phyloP scores from a whole-genome alignment of 2,888 invertebrate species.

The Acanthosepion esculentum region DNA sequence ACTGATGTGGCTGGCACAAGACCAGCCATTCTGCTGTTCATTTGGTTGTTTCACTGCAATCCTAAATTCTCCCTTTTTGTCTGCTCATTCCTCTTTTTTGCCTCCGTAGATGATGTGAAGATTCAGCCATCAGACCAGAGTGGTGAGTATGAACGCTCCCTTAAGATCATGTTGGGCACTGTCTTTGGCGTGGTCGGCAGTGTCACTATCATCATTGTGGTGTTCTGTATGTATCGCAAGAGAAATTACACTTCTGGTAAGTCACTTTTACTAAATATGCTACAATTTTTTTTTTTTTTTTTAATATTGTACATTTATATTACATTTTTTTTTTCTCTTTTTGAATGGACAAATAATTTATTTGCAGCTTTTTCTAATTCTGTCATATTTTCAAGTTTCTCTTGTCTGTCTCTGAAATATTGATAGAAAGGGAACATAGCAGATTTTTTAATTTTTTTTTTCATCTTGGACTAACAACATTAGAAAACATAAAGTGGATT shows the following conservation, averaged over 20 bases:
- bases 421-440: no score
- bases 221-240: slow-evolving; percentile 60
- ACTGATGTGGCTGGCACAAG: no score
- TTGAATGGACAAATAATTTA: no score
- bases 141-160: slow-evolving; percentile 65
- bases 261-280: neutral
- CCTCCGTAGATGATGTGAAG: slow-evolving; percentile 53
- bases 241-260: slow-evolving; percentile 46
- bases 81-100: neutral
- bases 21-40: neutral
- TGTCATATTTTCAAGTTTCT: no score
- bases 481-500: no score
- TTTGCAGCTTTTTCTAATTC: no score
- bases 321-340: no score
- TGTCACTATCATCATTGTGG: slow-evolving; percentile 62
- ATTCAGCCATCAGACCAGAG: slow-evolving; percentile 58
- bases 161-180: slow-evolving; percentile 67
- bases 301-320: no score
- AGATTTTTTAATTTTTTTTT: no score
- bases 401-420: no score
- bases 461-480: no score
- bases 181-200: slow-evolving; percentile 68
- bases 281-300: neutral
- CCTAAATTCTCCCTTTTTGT: no score
- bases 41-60: neutral